These are phyloP conservation scores for Lerema accius DNA, from an alignment of 1,140 invertebrate genomes.

Conservation along the genomic window DNA sequence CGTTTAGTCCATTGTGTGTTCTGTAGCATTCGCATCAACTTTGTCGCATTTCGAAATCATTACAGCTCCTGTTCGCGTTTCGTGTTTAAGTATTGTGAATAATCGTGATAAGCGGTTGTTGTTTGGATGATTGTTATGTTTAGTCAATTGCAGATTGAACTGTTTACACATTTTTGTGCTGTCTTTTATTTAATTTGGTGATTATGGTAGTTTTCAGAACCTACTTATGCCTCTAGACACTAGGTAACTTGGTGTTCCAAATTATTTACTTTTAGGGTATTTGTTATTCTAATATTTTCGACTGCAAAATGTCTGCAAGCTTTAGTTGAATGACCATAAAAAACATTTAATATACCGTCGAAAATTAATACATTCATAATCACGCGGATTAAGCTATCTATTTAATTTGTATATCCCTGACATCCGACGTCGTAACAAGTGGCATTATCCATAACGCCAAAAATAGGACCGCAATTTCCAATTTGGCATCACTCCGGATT, in stretches of 20 bases:
- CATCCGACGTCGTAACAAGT: conserved; percentile 57
- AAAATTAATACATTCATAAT: not conserved
- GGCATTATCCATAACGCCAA: conserved; percentile 78
- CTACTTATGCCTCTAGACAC: no score
- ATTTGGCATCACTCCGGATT: conserved; percentile 82
- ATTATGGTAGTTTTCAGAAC: no score
- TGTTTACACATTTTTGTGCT: no score
- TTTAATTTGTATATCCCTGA: not conserved
- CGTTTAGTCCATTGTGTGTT: conserved; percentile 36
- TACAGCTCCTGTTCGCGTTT: not conserved
- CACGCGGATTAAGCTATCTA: not conserved
- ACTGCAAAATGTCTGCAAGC: no score
- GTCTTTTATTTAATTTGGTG: no score
- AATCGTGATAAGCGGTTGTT: not conserved
- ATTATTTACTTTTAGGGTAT: no score
- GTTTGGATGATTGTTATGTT: not conserved
- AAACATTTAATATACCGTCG: no score
- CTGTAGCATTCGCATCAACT: conserved; percentile 21
- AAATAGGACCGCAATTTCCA: conserved; percentile 80
- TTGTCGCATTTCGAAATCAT: conserved; percentile 15
- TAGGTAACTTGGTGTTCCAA: no score
- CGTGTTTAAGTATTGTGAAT: not conserved
- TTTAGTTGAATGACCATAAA: no score
- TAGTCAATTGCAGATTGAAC: not conserved
- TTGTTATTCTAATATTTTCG: no score